Evolutionary conservation across 2,113 vertebrate species (phyloP).

Genomic region (Morone chrysops): DNA sequence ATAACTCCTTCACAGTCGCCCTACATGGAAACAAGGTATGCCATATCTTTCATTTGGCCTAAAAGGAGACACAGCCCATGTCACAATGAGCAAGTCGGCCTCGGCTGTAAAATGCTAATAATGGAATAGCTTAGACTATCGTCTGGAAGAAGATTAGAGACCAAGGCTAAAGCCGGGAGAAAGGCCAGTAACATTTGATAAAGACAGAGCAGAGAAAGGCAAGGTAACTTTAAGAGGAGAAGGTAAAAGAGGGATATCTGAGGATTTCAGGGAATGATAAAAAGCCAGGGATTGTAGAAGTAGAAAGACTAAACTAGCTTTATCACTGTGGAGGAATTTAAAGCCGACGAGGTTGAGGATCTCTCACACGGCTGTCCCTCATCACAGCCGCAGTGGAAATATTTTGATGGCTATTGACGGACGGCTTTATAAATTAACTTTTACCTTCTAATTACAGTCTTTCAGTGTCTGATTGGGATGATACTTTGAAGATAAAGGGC

Average conservation of each 20-base stretch:
- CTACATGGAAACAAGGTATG: constrained; percentile 42
- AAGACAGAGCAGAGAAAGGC: constrained; percentile 56
- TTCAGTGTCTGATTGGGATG: constrained; percentile 44
- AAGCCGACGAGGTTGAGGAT: constrained; percentile 49
- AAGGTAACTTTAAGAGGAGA: constrained; percentile 69
- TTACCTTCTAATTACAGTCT: constrained; percentile 61
- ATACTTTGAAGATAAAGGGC: constrained; percentile 64
- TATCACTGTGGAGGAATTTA: constrained; percentile 70
- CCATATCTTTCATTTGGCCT: constrained; percentile 47
- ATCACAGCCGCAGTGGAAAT: constrained; percentile 35
- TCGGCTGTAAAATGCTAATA: constrained; percentile 82
- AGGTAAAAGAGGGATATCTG: constrained; percentile 73
- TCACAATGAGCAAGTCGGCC: constrained; percentile 66
- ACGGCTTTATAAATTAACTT: constrained; percentile 51
- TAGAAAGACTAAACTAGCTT: constrained; percentile 70
- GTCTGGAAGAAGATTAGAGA: constrained; percentile 80
- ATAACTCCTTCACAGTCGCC: constrained; percentile 29
- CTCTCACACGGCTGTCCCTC: constrained; percentile 28
- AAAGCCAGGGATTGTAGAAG: constrained; percentile 69
- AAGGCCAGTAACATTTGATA: constrained; percentile 74
- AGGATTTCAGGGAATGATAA: constrained; percentile 72
- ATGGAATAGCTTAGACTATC: constrained; percentile 82
- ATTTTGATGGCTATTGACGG: constrained; percentile 46
- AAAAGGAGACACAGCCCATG: constrained; percentile 36
- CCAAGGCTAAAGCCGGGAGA: constrained; percentile 78